phyloP scores from a whole-genome alignment of 2,113 vertebrate species.

The Corvus hawaiiensis region DNA sequence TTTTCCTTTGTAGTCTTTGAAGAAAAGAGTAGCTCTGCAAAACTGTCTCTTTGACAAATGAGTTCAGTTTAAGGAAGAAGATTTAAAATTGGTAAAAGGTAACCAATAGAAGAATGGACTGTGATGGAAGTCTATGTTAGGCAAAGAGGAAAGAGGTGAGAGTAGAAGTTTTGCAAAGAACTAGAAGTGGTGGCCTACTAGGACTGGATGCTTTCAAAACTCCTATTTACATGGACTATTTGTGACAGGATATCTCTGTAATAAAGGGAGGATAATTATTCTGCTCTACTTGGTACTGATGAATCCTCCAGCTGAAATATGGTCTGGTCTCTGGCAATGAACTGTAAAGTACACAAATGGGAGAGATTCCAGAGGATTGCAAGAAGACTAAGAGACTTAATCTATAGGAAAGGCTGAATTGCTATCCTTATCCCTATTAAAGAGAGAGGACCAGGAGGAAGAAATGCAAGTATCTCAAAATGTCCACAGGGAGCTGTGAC shows the following conservation, averaged over 20 bases:
- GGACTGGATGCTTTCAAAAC: neutral
- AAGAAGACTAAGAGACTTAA: neutral
- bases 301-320: slow-evolving; percentile 3
- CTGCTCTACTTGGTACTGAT: neutral
- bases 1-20: neutral
- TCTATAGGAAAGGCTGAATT: neutral
- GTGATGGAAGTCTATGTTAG: neutral
- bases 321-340: neutral
- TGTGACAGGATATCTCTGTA: neutral
- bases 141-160: neutral
- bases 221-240: neutral
- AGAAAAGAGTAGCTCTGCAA: neutral
- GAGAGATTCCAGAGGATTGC: neutral
- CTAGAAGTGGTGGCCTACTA: neutral
- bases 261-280: neutral
- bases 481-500: neutral
- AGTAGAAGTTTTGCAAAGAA: neutral
- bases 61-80: neutral
- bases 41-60: neutral
- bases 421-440: neutral
- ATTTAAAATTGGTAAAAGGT: neutral
- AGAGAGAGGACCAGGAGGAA: neutral
- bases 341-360: neutral
- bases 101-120: neutral
- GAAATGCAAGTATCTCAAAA: neutral